A percentile compares a stretch with the other conserved stretches of the same genome.
Evolutionary conservation across 2,888 invertebrate genomes (phyloP).

Genomic region (Slavum lentiscoides): DNA sequence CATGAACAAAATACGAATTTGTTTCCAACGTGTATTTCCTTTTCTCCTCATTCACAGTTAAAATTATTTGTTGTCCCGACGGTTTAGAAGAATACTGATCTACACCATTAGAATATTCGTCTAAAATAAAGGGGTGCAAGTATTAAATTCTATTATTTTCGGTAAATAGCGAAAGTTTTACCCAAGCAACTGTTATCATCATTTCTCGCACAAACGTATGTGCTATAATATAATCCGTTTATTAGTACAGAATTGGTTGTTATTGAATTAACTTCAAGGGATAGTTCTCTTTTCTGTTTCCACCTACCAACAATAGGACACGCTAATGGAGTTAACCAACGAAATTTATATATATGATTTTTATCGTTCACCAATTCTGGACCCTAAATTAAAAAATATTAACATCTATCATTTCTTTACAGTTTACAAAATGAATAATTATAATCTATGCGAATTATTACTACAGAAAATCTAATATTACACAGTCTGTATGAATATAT

Average conservation of each 20-base stretch:
- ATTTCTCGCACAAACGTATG: conserved; percentile 1
- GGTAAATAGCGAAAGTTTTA: background rate
- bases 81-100: background rate
- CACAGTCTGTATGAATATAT: too few species aligned
- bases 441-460: too few species aligned
- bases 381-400: conserved; percentile 15
- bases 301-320: background rate
- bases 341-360: conserved; percentile 24
- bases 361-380: conserved; percentile 6
- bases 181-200: background rate
- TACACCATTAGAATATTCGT: background rate
- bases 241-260: background rate
- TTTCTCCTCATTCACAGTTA: background rate
- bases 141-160: background rate
- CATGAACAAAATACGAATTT: background rate
- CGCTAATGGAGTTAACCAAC: conserved; percentile 35
- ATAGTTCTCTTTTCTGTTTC: background rate
- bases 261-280: background rate
- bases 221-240: background rate
- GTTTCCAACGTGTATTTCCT: background rate
- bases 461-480: too few species aligned
- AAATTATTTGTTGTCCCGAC: background rate
- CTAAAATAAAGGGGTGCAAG: conserved; percentile 2
- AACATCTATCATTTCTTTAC: background rate
- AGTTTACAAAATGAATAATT: too few species aligned